These are phyloP conservation scores for Nomada fucata DNA, from an alignment of 2,888 invertebrate genomes.

Conservation along the genomic window DNA sequence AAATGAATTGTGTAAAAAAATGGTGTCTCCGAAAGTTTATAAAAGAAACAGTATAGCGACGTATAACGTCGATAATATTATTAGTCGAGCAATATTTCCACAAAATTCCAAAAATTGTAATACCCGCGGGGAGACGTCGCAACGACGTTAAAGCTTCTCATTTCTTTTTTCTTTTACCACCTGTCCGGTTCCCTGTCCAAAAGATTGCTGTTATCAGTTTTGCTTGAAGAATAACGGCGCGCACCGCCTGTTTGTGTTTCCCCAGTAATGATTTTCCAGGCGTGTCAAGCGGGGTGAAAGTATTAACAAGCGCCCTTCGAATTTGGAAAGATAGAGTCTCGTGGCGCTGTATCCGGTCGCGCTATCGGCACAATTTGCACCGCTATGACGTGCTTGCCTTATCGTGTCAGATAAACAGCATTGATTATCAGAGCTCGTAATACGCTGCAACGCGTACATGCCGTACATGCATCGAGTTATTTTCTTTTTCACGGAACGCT, in stretches of 20 bases:
- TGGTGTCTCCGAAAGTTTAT: too few relatives aligned
- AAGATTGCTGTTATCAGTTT: slow-evolving; percentile 31
- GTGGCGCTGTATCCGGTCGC: not conserved
- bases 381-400: not conserved
- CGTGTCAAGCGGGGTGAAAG: not conserved
- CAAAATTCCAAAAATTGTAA: not conserved
- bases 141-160: not conserved
- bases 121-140: not conserved
- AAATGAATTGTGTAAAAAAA: too few relatives aligned
- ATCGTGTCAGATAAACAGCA: slow-evolving; percentile 6
- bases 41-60: too few relatives aligned
- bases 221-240: slow-evolving; percentile 7
- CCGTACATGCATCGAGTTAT: not conserved
- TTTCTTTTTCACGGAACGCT: not conserved
- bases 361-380: slow-evolving; percentile 12
- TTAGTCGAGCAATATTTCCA: too few relatives aligned
- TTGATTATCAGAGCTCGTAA: not conserved
- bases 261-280: not conserved
- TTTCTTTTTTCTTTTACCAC: too few relatives aligned
- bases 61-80: too few relatives aligned
- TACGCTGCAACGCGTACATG: not conserved
- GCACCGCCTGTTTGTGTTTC: not conserved
- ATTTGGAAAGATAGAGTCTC: not conserved
- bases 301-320: not conserved
- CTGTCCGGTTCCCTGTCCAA: not conserved